Conservation (phyloP, 2,888 invertebrate species). For the Halictus ligatus region DNA sequence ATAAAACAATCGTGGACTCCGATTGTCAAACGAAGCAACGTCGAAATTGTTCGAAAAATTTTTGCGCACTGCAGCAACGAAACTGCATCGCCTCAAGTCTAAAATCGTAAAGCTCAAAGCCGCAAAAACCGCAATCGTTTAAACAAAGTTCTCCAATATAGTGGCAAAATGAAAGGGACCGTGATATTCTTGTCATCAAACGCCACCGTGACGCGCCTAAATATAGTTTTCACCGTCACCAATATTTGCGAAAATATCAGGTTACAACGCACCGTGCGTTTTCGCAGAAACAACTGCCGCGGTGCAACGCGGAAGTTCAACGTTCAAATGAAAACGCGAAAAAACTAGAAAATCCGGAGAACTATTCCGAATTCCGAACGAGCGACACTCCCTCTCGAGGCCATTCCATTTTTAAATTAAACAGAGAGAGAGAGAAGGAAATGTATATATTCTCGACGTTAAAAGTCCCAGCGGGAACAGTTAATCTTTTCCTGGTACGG, state of each 20-base stretch:
- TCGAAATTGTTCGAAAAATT: not conserved
- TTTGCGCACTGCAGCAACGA: not conserved
- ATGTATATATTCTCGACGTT: not conserved
- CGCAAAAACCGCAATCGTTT: not conserved
- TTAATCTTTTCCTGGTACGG: not conserved
- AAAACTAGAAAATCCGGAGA: not conserved
- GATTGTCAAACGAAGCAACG: too few species aligned
- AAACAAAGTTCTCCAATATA: not conserved
- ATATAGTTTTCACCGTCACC: not conserved
- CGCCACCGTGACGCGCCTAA: not conserved
- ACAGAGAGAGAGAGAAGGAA: not conserved
- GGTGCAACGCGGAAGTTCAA: not conserved
- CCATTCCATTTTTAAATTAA: not conserved
- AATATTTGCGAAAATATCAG: not conserved
- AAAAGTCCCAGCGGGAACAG: not conserved
- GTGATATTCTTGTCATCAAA: not conserved
- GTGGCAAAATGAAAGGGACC: not conserved
- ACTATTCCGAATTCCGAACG: too few species aligned
- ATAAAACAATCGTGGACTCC: too few species aligned
- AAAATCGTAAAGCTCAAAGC: not conserved
- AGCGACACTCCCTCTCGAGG: not conserved
- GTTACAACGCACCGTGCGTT: not conserved
- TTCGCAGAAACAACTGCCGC: not conserved
- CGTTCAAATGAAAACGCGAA: not conserved
- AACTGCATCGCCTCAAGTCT: not conserved